Percentiles rank a stretch among this genome's conserved stretches.
Conservation (phyloP, 2,797 vertebrate genomes). For the Brachyalestes nurse region DNA sequence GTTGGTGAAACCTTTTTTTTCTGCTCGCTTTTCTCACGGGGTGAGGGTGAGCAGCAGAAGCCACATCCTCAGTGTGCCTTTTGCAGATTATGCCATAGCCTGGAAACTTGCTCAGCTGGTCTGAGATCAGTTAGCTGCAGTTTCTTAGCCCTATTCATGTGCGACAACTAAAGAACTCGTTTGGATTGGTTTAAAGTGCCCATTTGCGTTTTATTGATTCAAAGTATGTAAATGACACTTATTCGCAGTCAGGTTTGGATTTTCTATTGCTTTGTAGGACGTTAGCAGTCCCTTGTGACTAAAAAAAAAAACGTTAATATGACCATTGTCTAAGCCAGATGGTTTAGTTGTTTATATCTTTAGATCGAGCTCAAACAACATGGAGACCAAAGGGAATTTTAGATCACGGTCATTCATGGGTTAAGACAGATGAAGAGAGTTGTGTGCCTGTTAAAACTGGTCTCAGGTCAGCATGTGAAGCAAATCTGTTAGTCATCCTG, state of each 20-base stretch:
- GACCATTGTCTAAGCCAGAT: too few relatives aligned
- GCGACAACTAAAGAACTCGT: not conserved
- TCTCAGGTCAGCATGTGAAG: not conserved
- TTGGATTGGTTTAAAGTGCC: too few relatives aligned
- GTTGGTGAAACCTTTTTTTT: constrained; percentile 1
- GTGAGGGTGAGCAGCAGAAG: not conserved
- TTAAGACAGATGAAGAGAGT: not conserved
- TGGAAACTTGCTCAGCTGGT: not conserved
- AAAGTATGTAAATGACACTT: too few relatives aligned
- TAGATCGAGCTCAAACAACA: too few relatives aligned
- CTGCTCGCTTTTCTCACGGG: not conserved
- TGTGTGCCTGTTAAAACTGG: not conserved
- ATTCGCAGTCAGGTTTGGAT: too few relatives aligned
- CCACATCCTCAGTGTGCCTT: not conserved
- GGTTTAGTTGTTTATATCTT: too few relatives aligned
- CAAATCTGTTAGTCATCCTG: not conserved
- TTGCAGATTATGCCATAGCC: constrained; percentile 3
- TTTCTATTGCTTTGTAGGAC: too few relatives aligned
- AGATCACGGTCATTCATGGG: too few relatives aligned
- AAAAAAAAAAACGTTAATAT: too few relatives aligned
- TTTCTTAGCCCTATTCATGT: not conserved
- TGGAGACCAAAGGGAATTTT: too few relatives aligned
- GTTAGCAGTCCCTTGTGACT: too few relatives aligned
- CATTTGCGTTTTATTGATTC: too few relatives aligned
- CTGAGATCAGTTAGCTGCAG: not conserved